These are phyloP conservation scores for Sebastes fasciatus DNA, from an alignment of 2,113 vertebrate genomes.

Conservation along the genomic window DNA sequence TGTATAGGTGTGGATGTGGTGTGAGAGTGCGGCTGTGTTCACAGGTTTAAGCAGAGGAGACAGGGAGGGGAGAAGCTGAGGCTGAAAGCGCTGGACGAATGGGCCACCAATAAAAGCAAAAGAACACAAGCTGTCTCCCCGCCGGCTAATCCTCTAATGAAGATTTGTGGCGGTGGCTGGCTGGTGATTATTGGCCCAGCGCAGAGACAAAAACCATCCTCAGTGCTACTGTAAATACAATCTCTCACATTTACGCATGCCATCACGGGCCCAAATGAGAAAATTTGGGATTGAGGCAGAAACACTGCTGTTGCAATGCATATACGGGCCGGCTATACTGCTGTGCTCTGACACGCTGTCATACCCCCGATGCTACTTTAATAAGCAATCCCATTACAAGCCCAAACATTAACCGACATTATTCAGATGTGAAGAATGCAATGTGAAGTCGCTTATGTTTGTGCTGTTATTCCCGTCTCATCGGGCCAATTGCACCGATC, in stretches of 20 bases:
- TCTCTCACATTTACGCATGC: slow-evolving; percentile 67
- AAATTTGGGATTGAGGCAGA: slow-evolving; percentile 27
- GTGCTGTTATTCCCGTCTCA: slow-evolving; percentile 51
- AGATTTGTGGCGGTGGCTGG: slow-evolving; percentile 79
- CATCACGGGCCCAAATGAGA: slow-evolving; percentile 61
- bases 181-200: slow-evolving; percentile 77
- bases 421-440: slow-evolving; percentile 59
- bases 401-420: slow-evolving; percentile 56
- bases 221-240: slow-evolving; percentile 72
- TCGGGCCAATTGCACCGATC: slow-evolving; percentile 48
- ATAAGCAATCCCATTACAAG: slow-evolving; percentile 52
- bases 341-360: slow-evolving; percentile 16
- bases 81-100: slow-evolving; percentile 42
- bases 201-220: slow-evolving; percentile 70
- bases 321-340: not conserved
- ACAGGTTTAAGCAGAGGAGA: slow-evolving; percentile 60
- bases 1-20: not conserved
- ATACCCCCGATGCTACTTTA: slow-evolving; percentile 47
- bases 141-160: slow-evolving; percentile 82
- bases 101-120: slow-evolving; percentile 68
- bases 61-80: slow-evolving; percentile 30
- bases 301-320: not conserved
- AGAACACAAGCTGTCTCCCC: slow-evolving; percentile 76
- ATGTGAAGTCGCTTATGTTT: slow-evolving; percentile 45
- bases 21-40: slow-evolving; percentile 11